These are phyloP conservation scores for Hephaestus fuliginosus DNA, from an alignment of 2,797 vertebrate species.

Conservation along the genomic window DNA sequence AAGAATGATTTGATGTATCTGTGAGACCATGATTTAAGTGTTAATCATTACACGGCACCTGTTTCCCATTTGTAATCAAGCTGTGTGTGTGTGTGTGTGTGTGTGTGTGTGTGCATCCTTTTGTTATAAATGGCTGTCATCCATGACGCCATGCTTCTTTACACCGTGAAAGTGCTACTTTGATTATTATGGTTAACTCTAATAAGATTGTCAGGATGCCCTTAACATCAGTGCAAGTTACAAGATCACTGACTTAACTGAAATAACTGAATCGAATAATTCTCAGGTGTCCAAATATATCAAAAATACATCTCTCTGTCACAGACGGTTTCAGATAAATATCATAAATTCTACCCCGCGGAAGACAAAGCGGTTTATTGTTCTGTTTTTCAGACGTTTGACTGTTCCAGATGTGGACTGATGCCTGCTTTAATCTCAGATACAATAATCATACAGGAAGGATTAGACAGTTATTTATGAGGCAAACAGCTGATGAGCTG, in stretches of 20 bases:
- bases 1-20: constrained; percentile 30
- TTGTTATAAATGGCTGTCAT: not conserved
- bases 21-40: not conserved
- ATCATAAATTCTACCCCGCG: not conserved
- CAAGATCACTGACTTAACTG: not conserved
- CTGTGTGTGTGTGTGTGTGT: not conserved
- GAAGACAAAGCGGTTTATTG: not conserved
- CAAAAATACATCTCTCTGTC: too few species aligned
- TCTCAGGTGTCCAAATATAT: not conserved
- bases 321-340: not conserved
- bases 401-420: not conserved
- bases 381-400: constrained; percentile 15
- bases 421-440: constrained; percentile 19
- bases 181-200: constrained; percentile 14
- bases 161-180: not conserved
- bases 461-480: constrained; percentile 20
- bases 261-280: not conserved
- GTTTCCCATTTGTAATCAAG: constrained; percentile 39
- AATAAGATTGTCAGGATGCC: not conserved
- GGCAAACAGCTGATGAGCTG: constrained; percentile 9
- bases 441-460: not conserved
- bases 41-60: constrained; percentile 6
- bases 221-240: not conserved
- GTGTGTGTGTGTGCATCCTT: not conserved
- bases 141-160: not conserved